Percentiles rank a stretch among this genome's conserved stretches.
Conservation (phyloP, 23 tunicate species). For the Phallusia fumigata region DNA sequence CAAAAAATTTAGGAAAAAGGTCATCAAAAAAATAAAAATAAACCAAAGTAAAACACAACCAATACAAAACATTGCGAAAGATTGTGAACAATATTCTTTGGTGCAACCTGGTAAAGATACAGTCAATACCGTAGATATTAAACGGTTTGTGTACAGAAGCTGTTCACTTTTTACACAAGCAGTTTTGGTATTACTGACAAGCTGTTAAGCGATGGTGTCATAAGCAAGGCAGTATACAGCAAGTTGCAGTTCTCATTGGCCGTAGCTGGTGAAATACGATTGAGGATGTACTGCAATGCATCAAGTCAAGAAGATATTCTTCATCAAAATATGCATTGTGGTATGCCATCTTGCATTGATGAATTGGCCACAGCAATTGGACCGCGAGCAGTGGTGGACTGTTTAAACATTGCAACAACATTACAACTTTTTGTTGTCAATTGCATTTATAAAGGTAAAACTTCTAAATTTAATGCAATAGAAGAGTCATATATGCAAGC, state of each 20-base stretch:
- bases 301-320: background rate
- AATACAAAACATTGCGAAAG: too few relatives aligned
- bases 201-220: background rate
- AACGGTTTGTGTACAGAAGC: conserved; percentile 8
- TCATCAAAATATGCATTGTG: background rate
- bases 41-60: too few relatives aligned
- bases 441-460: background rate
- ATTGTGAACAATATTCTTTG: too few relatives aligned
- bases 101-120: too few relatives aligned
- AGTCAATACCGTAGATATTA: background rate
- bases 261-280: background rate
- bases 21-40: too few relatives aligned
- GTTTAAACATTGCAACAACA: background rate
- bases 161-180: background rate
- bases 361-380: background rate
- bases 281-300: background rate
- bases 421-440: background rate
- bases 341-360: background rate
- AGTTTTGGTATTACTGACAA: background rate
- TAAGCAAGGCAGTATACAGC: background rate
- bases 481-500: background rate
- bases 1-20: background rate
- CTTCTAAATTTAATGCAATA: background rate
- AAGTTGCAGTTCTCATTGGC: background rate
- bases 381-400: background rate